Evolutionary conservation across 2,797 vertebrate species (phyloP).

Genomic region (Hippocampus kuda): DNA sequence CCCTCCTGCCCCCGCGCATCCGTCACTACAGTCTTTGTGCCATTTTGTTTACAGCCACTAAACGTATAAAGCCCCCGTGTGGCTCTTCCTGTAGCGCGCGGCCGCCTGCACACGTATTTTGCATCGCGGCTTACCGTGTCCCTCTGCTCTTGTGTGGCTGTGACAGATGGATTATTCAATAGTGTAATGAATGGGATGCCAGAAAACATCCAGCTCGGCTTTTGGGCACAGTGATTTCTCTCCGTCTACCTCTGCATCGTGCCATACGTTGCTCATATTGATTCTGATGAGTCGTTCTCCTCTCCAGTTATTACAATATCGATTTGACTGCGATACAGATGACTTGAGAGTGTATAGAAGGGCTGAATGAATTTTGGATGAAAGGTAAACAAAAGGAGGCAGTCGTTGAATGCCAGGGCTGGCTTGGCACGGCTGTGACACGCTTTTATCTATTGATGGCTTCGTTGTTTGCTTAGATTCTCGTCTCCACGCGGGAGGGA

Average conservation of each 20-base stretch:
- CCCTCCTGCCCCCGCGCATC: conserved; percentile 10
- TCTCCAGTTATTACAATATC: conserved; percentile 67
- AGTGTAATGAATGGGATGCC: conserved; percentile 65
- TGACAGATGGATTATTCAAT: conserved; percentile 64
- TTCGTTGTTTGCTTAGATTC: neutral
- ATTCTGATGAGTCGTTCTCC: conserved; percentile 63
- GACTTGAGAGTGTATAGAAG: conserved; percentile 23
- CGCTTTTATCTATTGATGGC: conserved; percentile 1
- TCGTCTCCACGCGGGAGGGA: neutral
- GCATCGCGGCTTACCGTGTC: conserved; percentile 32
- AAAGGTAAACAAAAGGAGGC: conserved; percentile 10
- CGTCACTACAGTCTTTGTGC: conserved; percentile 21
- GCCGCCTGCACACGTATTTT: conserved; percentile 32
- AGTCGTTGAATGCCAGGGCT: conserved; percentile 13
- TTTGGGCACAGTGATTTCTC: conserved; percentile 58
- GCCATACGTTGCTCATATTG: conserved; percentile 58
- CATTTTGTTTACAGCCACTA: conserved; percentile 25
- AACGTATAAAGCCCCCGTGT: conserved; percentile 14
- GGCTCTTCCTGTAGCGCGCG: conserved; percentile 25
- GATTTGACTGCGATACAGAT: conserved; percentile 49
- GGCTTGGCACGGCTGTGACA: conserved; percentile 5
- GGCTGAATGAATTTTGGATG: conserved; percentile 25
- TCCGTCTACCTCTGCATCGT: conserved; percentile 44
- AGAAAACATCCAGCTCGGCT: conserved; percentile 53
- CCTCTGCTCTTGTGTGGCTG: conserved; percentile 39